These are phyloP conservation scores for Gorsachius magnificus DNA, from an alignment of 2,797 vertebrate species.

Conservation along the genomic window DNA sequence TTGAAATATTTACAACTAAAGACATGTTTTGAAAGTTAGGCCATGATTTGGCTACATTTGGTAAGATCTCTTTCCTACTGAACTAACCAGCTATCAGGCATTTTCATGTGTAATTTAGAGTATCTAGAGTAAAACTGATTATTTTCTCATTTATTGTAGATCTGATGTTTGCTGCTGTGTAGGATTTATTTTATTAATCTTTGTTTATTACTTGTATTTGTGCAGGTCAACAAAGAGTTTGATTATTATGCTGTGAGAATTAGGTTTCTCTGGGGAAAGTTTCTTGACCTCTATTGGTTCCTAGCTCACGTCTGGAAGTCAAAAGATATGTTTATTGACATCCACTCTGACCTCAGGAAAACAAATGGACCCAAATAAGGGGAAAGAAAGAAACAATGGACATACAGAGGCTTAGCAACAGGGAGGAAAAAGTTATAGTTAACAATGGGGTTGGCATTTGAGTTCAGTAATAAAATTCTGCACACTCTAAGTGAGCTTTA, in stretches of 20 bases:
- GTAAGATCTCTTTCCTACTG: neutral
- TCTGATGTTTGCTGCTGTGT: accelerated
- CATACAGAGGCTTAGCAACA: neutral
- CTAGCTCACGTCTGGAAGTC: conserved; percentile 21
- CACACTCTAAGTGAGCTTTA: neutral
- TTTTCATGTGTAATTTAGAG: neutral
- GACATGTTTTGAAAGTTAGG: neutral
- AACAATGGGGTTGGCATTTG: conserved; percentile 10
- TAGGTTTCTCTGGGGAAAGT: conserved; percentile 22
- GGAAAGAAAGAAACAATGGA: conserved; percentile 45
- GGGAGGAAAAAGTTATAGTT: neutral
- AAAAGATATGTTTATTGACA: conserved; percentile 44
- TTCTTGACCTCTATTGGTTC: conserved; percentile 17
- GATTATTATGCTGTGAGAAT: neutral
- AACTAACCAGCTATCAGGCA: neutral
- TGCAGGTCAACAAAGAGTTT: neutral
- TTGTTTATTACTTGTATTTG: neutral
- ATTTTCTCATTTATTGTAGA: neutral
- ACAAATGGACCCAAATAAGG: conserved; percentile 6
- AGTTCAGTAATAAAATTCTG: conserved; percentile 15
- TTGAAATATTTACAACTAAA: neutral
- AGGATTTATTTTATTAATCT: neutral
- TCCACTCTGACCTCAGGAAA: conserved; percentile 44
- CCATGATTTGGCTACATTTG: neutral
- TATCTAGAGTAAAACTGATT: neutral